A percentile compares a stretch with the other conserved stretches of the same genome.
Conservation (phyloP, 1,140 invertebrate species). For the Heterodera schachtii region DNA sequence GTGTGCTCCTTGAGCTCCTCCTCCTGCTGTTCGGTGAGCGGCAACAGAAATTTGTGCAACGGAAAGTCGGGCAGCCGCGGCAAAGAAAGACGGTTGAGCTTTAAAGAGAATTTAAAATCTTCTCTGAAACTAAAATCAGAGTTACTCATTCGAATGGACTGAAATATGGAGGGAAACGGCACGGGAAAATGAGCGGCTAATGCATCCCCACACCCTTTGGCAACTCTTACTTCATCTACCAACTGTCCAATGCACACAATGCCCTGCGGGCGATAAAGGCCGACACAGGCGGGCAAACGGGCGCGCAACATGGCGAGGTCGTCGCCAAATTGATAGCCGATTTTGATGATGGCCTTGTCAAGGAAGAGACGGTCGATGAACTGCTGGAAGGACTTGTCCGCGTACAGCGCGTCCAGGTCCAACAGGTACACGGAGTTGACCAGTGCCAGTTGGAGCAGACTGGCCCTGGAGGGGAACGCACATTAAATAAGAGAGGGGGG, state of each 20-base stretch:
- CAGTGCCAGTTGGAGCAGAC: conserved; percentile 22
- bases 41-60: conserved; percentile 18
- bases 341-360: conserved; percentile 11
- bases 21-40: conserved; percentile 11
- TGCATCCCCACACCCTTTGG: too few relatives aligned
- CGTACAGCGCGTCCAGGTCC: conserved; percentile 13
- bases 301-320: conserved; percentile 5
- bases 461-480: background rate
- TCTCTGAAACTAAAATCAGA: too few relatives aligned
- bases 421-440: conserved; percentile 21
- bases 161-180: too few relatives aligned
- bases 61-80: background rate
- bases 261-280: conserved; percentile 18
- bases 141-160: too few relatives aligned
- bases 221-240: background rate
- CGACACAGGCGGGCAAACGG: conserved; percentile 17
- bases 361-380: conserved; percentile 26
- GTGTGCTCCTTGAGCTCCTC: conserved; percentile 24
- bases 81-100: background rate
- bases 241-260: conserved; percentile 21
- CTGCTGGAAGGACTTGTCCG: conserved; percentile 2
- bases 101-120: too few relatives aligned
- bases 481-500: too few relatives aligned
- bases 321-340: conserved; percentile 24
- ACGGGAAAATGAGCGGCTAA: too few relatives aligned